These are phyloP conservation scores for Serranochromis macrocephalus DNA, from an alignment of 2,113 vertebrate species.

Conservation along the genomic window DNA sequence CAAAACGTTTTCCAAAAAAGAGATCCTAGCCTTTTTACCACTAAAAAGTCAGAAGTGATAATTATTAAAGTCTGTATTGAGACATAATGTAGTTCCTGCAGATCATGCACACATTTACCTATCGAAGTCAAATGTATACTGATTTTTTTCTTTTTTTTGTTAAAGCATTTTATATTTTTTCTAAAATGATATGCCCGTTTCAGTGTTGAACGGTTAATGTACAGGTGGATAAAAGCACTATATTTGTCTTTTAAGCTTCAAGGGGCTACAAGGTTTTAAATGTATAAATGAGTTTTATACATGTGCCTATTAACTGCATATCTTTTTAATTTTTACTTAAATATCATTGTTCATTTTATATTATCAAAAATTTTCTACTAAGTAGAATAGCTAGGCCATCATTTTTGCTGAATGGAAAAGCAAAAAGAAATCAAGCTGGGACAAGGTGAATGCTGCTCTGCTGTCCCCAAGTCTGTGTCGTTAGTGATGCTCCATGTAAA, in stretches of 20 bases:
- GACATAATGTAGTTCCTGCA: conserved; percentile 27
- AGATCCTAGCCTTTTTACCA: conserved; percentile 35
- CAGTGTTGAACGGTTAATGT: conserved; percentile 58
- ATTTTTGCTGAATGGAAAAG: conserved; percentile 53
- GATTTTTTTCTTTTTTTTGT: conserved; percentile 27
- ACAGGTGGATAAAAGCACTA: conserved; percentile 75
- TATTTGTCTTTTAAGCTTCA: conserved; percentile 67
- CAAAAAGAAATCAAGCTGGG: conserved; percentile 5
- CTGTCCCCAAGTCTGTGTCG: background rate
- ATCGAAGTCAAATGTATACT: conserved; percentile 41
- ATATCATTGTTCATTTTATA: conserved; percentile 67
- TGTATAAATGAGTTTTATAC: conserved; percentile 82
- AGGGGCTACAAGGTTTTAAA: conserved; percentile 72
- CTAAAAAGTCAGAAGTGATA: conserved; percentile 39
- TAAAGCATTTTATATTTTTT: conserved; percentile 58
- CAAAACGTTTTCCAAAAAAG: conserved; percentile 29
- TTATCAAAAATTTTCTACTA: conserved; percentile 77
- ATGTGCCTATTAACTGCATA: conserved; percentile 77
- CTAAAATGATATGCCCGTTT: conserved; percentile 44
- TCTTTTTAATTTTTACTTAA: conserved; percentile 46
- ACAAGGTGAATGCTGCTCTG: conserved; percentile 29
- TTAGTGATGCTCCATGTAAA: background rate
- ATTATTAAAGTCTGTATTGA: conserved; percentile 17
- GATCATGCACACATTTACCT: conserved; percentile 32
- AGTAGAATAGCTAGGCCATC: conserved; percentile 72